Percentiles rank a stretch among this genome's conserved stretches.
Evolutionary conservation across 1,140 invertebrate genomes (phyloP).

Genomic region (Neodiprion lecontei): DNA sequence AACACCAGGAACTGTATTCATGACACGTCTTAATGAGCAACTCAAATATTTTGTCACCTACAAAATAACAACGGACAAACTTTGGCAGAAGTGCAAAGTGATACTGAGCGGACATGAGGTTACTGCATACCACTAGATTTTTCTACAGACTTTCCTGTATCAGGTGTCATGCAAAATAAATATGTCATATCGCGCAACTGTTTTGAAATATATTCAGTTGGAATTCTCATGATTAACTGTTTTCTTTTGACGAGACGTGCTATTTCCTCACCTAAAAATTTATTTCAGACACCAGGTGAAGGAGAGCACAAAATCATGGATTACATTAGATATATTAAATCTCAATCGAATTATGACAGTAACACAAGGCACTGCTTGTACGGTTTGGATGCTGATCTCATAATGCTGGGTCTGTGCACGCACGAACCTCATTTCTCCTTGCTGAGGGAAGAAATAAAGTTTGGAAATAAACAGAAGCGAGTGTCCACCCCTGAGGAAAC

Average conservation of each 20-base stretch:
- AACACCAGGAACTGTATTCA: constrained; percentile 92
- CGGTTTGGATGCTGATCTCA: constrained; percentile 95
- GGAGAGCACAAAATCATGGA: constrained; percentile 99
- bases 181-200: background rate
- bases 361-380: constrained; percentile 95
- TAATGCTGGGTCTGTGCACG: constrained; percentile 91
- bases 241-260: background rate
- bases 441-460: constrained; percentile 89
- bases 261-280: constrained; percentile 17
- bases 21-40: constrained; percentile 85
- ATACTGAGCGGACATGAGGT: constrained; percentile 87
- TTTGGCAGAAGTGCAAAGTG: constrained; percentile 83
- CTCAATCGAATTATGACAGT: constrained; percentile 82
- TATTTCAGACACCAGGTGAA: constrained; percentile 86
- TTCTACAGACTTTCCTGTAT: background rate
- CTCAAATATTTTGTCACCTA: constrained; percentile 87
- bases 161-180: too few relatives aligned
- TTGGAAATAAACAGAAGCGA: constrained; percentile 69
- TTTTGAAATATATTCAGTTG: constrained; percentile 11
- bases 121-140: constrained; percentile 35
- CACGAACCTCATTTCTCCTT: constrained; percentile 95
- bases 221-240: constrained; percentile 9
- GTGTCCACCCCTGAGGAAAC: constrained; percentile 82
- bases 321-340: constrained; percentile 88
- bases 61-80: constrained; percentile 84